A percentile compares a stretch with the other conserved stretches of the same genome.
phyloP scores from a whole-genome alignment of 2,113 vertebrate species.

The Cacatua alba region DNA sequence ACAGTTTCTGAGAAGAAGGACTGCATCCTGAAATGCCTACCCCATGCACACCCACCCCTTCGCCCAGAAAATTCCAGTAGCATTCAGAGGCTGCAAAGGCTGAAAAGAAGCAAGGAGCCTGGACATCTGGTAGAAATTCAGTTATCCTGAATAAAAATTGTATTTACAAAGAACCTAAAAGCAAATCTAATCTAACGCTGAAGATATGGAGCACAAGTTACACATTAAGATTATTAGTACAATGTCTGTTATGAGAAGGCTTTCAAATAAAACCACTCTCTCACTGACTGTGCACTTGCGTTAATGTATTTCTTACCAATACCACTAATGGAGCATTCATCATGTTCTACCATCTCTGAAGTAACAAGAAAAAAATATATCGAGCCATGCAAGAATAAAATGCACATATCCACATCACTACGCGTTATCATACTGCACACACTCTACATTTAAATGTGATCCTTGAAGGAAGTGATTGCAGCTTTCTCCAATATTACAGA shows the following conservation, averaged over 20 bases:
- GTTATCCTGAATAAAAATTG: neutral
- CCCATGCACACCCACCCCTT: neutral
- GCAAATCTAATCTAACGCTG: neutral
- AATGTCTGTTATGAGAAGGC: neutral
- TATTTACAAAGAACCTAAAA: neutral
- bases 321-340: constrained; percentile 26
- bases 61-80: neutral
- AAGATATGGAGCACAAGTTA: neutral
- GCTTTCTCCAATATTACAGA: neutral
- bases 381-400: neutral
- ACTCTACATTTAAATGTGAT: neutral
- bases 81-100: neutral
- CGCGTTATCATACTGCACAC: neutral
- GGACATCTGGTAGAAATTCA: neutral
- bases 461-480: neutral
- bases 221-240: neutral
- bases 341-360: neutral
- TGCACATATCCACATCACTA: neutral
- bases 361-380: constrained; percentile 9
- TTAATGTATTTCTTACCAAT: constrained; percentile 26
- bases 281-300: neutral
- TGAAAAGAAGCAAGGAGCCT: neutral
- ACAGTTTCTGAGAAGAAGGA: neutral
- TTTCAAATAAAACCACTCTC: constrained; percentile 3
- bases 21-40: neutral